Percentiles rank a stretch among this genome's conserved stretches.
phyloP scores from a whole-genome alignment of 2,113 vertebrate genomes.

The Tachuris rubrigastra region DNA sequence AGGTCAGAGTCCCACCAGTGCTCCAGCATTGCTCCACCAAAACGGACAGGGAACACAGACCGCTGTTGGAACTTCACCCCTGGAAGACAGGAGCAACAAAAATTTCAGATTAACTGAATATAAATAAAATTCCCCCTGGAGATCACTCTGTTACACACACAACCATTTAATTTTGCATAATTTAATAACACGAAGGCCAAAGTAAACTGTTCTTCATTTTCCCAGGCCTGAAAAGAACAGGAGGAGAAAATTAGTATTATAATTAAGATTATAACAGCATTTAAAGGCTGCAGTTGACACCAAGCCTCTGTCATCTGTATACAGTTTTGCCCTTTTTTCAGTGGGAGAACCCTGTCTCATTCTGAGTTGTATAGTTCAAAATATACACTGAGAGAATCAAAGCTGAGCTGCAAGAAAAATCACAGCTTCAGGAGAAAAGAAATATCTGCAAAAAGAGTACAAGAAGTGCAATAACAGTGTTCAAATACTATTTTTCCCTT shows the following conservation, averaged over 20 bases:
- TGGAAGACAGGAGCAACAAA: constrained; percentile 58
- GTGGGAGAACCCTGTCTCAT: background rate
- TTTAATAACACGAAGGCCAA: background rate
- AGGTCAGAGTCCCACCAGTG: constrained; percentile 86
- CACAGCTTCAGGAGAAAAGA: background rate
- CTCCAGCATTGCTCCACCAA: constrained; percentile 73
- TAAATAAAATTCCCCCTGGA: background rate
- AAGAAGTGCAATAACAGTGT: background rate
- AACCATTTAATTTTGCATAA: background rate
- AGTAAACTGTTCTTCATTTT: background rate
- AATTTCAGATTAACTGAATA: background rate
- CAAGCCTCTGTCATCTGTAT: background rate
- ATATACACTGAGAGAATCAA: background rate
- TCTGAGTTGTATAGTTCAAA: background rate
- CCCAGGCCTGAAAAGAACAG: background rate
- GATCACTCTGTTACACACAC: background rate
- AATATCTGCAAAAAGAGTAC: background rate
- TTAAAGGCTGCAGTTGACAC: background rate
- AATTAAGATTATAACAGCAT: background rate
- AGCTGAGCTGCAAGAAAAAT: background rate
- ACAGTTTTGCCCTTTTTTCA: background rate
- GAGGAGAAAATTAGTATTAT: background rate
- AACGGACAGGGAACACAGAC: constrained; percentile 82
- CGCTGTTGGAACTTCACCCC: constrained; percentile 87
- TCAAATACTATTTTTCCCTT: background rate